Percentiles rank a stretch among this genome's conserved stretches.
Conservation (phyloP, 2,888 invertebrate genomes). For the Andrena dorsata region DNA sequence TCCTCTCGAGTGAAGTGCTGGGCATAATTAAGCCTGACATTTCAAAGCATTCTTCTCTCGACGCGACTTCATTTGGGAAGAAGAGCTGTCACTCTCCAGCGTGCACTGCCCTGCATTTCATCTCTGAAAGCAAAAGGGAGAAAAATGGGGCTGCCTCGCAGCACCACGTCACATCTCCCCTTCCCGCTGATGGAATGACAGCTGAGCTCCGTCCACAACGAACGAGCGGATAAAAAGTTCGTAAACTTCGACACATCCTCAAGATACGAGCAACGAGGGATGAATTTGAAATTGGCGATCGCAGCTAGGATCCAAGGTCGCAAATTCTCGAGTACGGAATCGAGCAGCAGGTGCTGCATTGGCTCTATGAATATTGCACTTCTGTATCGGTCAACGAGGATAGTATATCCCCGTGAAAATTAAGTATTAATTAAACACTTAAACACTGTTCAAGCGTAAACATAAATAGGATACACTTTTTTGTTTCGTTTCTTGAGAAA, state of each 20-base stretch:
- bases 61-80: background rate
- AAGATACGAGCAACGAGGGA: background rate
- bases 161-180: background rate
- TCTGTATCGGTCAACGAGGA: constrained; percentile 21
- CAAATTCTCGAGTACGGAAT: constrained; percentile 13
- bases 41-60: constrained; percentile 10
- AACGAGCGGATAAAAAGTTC: constrained; percentile 16
- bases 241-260: constrained; percentile 13
- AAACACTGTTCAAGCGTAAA: constrained; percentile 28
- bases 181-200: background rate
- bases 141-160: background rate
- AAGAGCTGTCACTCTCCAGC: background rate
- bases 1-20: background rate
- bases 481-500: too few species aligned
- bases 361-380: constrained; percentile 31
- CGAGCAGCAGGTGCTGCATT: constrained; percentile 33
- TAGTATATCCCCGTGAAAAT: constrained; percentile 23
- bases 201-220: background rate
- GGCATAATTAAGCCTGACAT: constrained; percentile 27
- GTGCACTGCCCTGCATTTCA: background rate
- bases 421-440: constrained; percentile 41
- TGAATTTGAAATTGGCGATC: background rate
- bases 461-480: too few species aligned
- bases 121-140: background rate
- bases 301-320: background rate